Conservation (phyloP, 2,888 invertebrate genomes). For the Euplexia lucipara region DNA sequence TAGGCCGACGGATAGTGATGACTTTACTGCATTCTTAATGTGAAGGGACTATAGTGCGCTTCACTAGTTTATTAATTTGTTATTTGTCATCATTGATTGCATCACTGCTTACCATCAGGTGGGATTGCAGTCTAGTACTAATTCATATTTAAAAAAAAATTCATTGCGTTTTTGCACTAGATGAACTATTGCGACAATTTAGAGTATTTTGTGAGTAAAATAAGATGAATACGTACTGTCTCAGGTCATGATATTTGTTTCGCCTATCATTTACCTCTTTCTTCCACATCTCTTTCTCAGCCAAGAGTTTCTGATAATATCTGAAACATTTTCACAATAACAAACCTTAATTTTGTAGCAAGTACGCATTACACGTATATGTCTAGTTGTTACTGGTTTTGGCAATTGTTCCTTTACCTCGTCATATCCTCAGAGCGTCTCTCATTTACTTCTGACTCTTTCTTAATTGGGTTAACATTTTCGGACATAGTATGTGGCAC, state of each 20-base stretch:
- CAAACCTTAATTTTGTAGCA: not conserved
- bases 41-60: no score
- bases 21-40: no score
- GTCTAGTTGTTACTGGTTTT: not conserved
- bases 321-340: constrained; percentile 64
- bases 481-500: constrained; percentile 75
- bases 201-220: not conserved
- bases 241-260: constrained; percentile 83
- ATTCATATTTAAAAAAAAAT: no score
- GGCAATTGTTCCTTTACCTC: constrained; percentile 65
- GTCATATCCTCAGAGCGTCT: constrained; percentile 72
- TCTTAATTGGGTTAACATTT: constrained; percentile 67
- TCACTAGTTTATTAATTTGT: no score
- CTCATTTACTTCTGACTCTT: constrained; percentile 63
- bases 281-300: constrained; percentile 87
- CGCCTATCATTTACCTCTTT: constrained; percentile 81
- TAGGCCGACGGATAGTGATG: no score
- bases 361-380: no score
- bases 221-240: constrained; percentile 77
- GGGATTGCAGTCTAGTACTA: no score
- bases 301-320: constrained; percentile 79
- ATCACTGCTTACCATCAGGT: no score
- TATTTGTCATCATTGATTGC: no score
- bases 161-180: no score
- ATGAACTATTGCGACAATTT: no score